Percentiles rank a stretch among this genome's conserved stretches.
Conservation (phyloP, 1,140 invertebrate genomes). For the Babylonia areolata region DNA sequence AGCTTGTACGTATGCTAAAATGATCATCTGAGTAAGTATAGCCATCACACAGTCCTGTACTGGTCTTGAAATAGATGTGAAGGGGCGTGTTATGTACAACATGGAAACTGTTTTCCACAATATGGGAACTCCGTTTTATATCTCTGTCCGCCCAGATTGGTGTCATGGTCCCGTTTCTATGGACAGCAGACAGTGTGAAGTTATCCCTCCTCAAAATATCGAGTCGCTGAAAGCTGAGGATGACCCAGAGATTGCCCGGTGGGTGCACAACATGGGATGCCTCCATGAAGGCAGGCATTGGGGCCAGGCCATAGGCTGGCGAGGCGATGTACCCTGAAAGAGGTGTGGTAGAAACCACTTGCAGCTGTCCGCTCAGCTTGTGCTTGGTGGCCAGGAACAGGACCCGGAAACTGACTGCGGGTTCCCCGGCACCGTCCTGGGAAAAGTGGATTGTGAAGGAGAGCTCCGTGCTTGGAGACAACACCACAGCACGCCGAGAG, state of each 20-base stretch:
- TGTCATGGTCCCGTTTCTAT: background rate
- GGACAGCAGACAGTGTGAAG: background rate
- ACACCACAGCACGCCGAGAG: background rate
- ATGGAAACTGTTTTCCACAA: background rate
- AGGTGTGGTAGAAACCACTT: background rate
- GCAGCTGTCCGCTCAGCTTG: background rate
- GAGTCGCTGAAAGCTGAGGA: background rate
- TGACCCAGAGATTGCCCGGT: background rate
- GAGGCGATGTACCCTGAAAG: background rate
- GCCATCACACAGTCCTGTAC: background rate
- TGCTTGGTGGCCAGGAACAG: background rate
- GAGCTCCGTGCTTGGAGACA: background rate
- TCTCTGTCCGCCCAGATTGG: background rate
- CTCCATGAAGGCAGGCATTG: background rate
- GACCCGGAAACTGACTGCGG: background rate
- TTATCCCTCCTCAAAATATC: background rate
- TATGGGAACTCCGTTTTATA: background rate
- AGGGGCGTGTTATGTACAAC: background rate
- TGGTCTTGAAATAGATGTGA: background rate
- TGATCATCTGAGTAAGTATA: background rate
- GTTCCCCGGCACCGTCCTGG: background rate
- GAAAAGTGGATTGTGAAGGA: background rate
- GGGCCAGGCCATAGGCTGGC: background rate
- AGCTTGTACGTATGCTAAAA: background rate
- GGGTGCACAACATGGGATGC: background rate